These are phyloP conservation scores for Sebastes iracundus DNA, from an alignment of 2,797 vertebrate genomes.

Conservation along the genomic window DNA sequence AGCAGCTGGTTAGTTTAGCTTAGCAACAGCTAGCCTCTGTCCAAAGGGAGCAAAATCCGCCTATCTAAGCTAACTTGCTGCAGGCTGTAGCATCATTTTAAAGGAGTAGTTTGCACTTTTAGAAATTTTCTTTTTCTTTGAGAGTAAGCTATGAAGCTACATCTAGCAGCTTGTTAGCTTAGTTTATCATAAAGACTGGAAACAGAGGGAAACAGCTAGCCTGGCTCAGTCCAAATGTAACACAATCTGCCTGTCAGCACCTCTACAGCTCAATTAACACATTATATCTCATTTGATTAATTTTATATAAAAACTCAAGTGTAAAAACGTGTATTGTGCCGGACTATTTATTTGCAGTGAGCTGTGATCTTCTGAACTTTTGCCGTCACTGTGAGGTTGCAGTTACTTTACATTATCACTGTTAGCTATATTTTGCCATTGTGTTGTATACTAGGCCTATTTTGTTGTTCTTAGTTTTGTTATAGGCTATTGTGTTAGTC, in stretches of 20 bases:
- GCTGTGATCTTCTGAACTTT: not conserved
- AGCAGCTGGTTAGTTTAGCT: too few species aligned
- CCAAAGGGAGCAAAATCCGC: too few species aligned
- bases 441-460: not conserved
- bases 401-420: not conserved
- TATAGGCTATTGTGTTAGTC: not conserved
- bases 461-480: not conserved
- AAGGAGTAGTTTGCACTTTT: not conserved
- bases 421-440: not conserved
- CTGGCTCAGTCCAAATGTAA: not conserved
- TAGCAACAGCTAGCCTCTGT: too few species aligned
- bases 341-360: not conserved
- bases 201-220: not conserved
- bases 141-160: not conserved
- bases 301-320: not conserved
- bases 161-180: not conserved
- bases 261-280: not conserved
- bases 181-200: not conserved
- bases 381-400: not conserved
- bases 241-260: not conserved
- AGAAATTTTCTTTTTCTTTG: not conserved
- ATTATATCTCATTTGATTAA: not conserved
- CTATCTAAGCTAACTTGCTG: too few species aligned
- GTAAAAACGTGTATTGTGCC: not conserved
- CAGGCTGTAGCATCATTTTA: not conserved